Percentiles rank a stretch among this genome's conserved stretches.
Conservation (phyloP, 2,888 invertebrate genomes). For the Eupithecia exiguata region DNA sequence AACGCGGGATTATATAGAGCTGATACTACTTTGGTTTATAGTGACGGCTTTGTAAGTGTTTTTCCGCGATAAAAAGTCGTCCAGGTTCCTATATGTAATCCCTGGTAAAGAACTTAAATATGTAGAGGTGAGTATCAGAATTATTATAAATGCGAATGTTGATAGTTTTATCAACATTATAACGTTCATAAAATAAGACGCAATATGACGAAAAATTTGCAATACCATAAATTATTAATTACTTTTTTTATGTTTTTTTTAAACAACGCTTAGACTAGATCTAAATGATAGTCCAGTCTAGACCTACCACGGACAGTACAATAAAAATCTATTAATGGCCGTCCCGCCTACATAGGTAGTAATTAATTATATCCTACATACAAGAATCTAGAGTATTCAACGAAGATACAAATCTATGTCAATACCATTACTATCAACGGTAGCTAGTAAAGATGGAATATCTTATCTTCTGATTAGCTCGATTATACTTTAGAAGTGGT, state of each 20-base stretch:
- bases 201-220: background rate
- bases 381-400: background rate
- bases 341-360: background rate
- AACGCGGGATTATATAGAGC: constrained; percentile 62
- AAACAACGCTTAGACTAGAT: background rate
- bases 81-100: no score
- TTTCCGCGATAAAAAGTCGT: no score
- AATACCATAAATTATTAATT: no score
- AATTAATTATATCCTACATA: background rate
- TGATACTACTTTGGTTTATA: constrained; percentile 33
- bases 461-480: constrained; percentile 39
- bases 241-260: background rate
- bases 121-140: no score
- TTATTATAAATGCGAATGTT: no score
- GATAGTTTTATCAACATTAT: no score
- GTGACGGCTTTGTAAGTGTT: no score
- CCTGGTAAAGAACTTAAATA: no score
- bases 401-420: constrained; percentile 36
- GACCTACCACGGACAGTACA: background rate
- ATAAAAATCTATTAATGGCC: background rate
- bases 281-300: background rate
- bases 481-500: constrained; percentile 43
- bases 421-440: constrained; percentile 33
- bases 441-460: constrained; percentile 36
- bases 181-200: background rate